Base-by-base conservation (phyloP, 2,797 vertebrate genomes). In the Pseudomugil gertrudae region DNA sequence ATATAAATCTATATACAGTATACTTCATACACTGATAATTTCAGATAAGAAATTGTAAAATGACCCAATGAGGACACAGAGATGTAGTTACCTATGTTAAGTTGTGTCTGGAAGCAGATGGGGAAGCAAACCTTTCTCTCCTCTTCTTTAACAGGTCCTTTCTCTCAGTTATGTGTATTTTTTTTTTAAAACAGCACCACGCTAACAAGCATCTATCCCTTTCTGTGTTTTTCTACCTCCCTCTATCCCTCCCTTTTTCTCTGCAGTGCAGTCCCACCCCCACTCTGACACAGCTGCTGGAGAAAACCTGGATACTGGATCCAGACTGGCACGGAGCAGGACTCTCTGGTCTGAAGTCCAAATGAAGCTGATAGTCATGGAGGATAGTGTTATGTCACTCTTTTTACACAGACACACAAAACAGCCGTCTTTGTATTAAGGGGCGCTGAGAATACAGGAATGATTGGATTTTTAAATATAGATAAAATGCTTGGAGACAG, bases 261-360 rank as follows among this genome's bases (percentile, higher is more conserved):
- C 89, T 92, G 90, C 91, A 89, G 80, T 92, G 89, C 89, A 67
- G 89, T 87, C 84, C 88, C 84, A 89, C 84, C 88, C 90, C 88
- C 90, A 87, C 83, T 83, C 75, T 50, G 58, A 66, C 64, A 72
- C 64, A 70, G 82, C 80, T 78, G 82, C 85, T 85, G 83, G 83
- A 86, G 58, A 93, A 93, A 93, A 87, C 80, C 85, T 64, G 90
- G 92, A 84, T 74, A 27, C 65, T 15, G 87, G 88, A 91, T 0
- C 52, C 0, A 0, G 2, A 2, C 14, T 47, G 24, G 30, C 36
- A 17, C 9, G 91, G 92, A 94, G 87, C 81, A 15, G 91, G 92
- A 93, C 55, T 87, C 60, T 33, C 1, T 27, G 3, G 62, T 29
- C 38, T 51, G 10, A 77, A 64, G 65, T 74, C 57, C 48, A 77